A percentile compares a stretch with the other conserved stretches of the same genome.
Evolutionary conservation across 2,113 vertebrate genomes (phyloP).

Genomic region (Clarias magur): DNA sequence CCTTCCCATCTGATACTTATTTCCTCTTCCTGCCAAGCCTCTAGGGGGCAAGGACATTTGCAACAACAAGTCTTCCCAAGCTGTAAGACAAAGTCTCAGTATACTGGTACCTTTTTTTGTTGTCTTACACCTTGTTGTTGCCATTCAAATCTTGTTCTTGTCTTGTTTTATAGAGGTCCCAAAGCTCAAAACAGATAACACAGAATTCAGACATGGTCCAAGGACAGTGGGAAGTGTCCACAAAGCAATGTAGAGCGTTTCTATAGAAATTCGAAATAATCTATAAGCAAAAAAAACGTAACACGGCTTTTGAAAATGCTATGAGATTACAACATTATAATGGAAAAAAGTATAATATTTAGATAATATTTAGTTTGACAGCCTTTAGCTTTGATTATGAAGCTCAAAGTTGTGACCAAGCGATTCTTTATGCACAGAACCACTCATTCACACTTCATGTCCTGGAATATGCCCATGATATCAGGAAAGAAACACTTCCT

Average conservation of each 20-base stretch:
- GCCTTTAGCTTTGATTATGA: no score
- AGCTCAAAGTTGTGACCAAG: no score
- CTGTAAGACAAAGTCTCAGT: not conserved
- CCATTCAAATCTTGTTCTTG: conserved; percentile 1
- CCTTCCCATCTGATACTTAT: conserved; percentile 20
- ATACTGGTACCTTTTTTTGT: not conserved
- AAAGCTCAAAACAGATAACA: not conserved
- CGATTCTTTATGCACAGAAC: no score
- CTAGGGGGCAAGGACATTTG: not conserved
- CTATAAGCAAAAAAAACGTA: not conserved
- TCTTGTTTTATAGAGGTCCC: not conserved
- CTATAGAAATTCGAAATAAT: not conserved
- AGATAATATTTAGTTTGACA: no score
- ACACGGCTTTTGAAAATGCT: not conserved
- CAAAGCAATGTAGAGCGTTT: not conserved
- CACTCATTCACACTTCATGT: no score
- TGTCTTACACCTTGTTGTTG: not conserved
- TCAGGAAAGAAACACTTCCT: no score
- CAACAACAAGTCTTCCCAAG: conserved; percentile 17
- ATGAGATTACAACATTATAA: not conserved
- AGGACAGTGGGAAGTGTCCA: not conserved
- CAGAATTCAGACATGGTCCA: not conserved
- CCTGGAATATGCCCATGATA: no score
- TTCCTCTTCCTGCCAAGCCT: conserved; percentile 29
- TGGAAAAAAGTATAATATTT: not conserved